phyloP scores from a whole-genome alignment of 2,888 invertebrate species.

The Merodon equestris region DNA sequence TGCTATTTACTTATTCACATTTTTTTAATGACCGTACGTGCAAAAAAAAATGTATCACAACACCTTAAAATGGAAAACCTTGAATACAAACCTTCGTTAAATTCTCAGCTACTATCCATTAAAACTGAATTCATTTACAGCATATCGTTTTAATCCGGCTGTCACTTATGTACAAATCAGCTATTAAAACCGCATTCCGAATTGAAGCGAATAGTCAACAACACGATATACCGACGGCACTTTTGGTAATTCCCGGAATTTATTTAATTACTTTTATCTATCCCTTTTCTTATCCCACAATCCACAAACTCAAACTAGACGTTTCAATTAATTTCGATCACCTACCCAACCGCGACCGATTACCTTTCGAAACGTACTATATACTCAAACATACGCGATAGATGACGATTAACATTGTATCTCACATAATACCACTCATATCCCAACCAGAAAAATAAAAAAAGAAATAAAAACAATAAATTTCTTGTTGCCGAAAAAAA shows the following conservation, averaged over 20 bases:
- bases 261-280: conserved; percentile 6
- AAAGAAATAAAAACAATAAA: conserved; percentile 4
- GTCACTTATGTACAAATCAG: conserved; percentile 8
- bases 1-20: too few relatives aligned
- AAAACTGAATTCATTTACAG: conserved; percentile 37
- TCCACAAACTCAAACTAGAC: too few relatives aligned
- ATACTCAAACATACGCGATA: too few relatives aligned
- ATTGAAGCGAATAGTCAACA: conserved; percentile 22
- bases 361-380: background rate
- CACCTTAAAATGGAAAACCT: too few relatives aligned
- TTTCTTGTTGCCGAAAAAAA: conserved; percentile 10
- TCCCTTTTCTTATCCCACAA: background rate
- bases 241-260: conserved; percentile 44
- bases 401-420: too few relatives aligned
- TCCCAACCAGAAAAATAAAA: background rate
- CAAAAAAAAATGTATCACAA: too few relatives aligned
- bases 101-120: conserved; percentile 68
- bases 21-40: too few relatives aligned
- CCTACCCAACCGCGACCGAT: background rate
- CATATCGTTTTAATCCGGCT: conserved; percentile 1
- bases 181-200: conserved; percentile 39
- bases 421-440: background rate
- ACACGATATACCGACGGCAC: conserved; percentile 61
- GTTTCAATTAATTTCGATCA: background rate
- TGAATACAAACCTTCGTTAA: conserved; percentile 50